Evolutionary conservation across 1,140 invertebrate species (phyloP).

Genomic region (Drosophila setifemur): DNA sequence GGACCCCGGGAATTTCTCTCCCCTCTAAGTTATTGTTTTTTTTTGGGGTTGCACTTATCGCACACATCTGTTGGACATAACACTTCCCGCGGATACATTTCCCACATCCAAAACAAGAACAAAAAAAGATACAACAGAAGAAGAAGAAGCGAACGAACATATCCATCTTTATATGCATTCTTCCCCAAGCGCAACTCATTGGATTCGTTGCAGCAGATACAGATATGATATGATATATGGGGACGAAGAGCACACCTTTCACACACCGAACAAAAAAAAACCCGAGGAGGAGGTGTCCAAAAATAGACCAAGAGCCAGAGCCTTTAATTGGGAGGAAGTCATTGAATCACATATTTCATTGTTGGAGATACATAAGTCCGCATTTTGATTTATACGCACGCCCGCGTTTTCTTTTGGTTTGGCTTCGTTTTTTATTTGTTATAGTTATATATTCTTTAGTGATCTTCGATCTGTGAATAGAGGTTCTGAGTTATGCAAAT

Average conservation of each 20-base stretch:
- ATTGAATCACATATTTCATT: conserved; percentile 58
- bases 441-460: conserved; percentile 32
- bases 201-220: conserved; percentile 29
- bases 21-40: background rate
- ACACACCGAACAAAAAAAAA: background rate
- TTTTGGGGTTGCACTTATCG: conserved; percentile 31
- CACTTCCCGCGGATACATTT: conserved; percentile 22
- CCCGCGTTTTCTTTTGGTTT: conserved; percentile 45
- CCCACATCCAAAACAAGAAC: conserved; percentile 12
- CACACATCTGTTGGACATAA: conserved; percentile 47
- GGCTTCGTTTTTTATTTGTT: conserved; percentile 1
- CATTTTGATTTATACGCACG: conserved; percentile 81
- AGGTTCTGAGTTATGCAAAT: conserved; percentile 56
- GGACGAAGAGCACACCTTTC: conserved; percentile 23
- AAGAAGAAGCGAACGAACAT: no score
- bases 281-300: conserved; percentile 4
- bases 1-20: background rate
- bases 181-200: conserved; percentile 33
- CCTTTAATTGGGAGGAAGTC: conserved; percentile 49
- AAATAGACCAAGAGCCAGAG: conserved; percentile 35
- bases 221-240: conserved; percentile 34
- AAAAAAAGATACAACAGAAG: no score
- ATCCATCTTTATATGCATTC: background rate
- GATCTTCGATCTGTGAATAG: conserved; percentile 22
- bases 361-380: conserved; percentile 63